phyloP scores from a whole-genome alignment of 1,140 invertebrate species.

The Cephus cinctus region DNA sequence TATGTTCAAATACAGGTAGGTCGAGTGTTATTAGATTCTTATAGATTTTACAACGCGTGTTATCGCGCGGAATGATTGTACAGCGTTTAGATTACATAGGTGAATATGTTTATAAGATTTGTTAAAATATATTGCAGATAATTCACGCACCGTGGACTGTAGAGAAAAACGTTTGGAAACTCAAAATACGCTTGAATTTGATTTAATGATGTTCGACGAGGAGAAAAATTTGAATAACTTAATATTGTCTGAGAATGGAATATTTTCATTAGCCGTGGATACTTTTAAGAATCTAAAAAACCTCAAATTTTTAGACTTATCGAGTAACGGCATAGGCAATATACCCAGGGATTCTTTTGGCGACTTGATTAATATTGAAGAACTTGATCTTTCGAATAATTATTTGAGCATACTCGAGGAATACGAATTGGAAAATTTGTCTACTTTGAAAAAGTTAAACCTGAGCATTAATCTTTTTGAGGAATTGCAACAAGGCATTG shows the following conservation, averaged over 20 bases:
- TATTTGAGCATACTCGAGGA: slow-evolving; percentile 19
- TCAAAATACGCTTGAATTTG: slow-evolving; percentile 21
- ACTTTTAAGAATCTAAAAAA: slow-evolving; percentile 18
- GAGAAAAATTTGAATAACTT: slow-evolving; percentile 17
- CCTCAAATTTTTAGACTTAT: slow-evolving; percentile 31
- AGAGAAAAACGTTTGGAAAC: slow-evolving; percentile 16
- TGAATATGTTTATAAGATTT: slow-evolving; percentile 1
- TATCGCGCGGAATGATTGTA: neutral
- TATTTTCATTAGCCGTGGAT: slow-evolving; percentile 18
- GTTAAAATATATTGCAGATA: slow-evolving; percentile 14
- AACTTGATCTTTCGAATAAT: slow-evolving; percentile 35
- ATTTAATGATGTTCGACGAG: slow-evolving; percentile 20
- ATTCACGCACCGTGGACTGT: slow-evolving; percentile 21
- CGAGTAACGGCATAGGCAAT: slow-evolving; percentile 26
- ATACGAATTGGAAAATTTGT: slow-evolving; percentile 14
- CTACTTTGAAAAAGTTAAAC: slow-evolving; percentile 26
- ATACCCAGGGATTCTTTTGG: slow-evolving; percentile 19
- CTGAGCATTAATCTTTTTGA: slow-evolving; percentile 39
- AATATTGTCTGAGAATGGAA: slow-evolving; percentile 29
- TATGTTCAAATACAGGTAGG: slow-evolving; percentile 15
- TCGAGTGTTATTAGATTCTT: neutral
- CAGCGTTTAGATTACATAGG: too few relatives aligned
- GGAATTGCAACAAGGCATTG: slow-evolving; percentile 18
- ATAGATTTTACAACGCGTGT: neutral
- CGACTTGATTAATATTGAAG: slow-evolving; percentile 20